Evolutionary conservation across 64 coral and sea anemone species (phyloP).

Genomic region (Actinia tenebrosa): DNA sequence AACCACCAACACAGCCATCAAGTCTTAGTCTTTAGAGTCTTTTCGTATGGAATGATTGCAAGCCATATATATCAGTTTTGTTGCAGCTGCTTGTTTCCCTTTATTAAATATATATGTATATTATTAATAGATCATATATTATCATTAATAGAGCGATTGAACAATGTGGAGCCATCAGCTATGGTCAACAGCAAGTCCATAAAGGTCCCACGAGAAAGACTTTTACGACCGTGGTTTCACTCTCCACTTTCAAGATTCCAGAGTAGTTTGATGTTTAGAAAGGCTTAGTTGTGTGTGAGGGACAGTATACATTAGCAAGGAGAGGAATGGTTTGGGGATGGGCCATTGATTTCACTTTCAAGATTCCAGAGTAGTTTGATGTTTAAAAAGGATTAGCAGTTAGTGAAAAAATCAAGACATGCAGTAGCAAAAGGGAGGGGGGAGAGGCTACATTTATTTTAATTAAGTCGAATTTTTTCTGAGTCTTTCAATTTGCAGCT

Average conservation of each 20-base stretch:
- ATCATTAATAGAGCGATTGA: conserved; percentile 66
- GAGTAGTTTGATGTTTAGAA: conserved; percentile 19
- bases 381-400: no score
- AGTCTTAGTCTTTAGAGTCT: no score
- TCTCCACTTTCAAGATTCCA: conserved; percentile 89
- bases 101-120: neutral
- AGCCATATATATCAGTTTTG: conserved; percentile 30
- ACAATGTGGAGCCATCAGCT: conserved; percentile 77
- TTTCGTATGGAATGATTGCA: no score
- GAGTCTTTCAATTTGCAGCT: no score
- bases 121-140: neutral
- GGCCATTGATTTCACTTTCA: neutral
- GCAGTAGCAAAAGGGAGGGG: no score
- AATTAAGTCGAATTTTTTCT: no score
- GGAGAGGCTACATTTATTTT: no score
- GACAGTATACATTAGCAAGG: no score
- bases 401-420: no score
- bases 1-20: no score
- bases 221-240: conserved; percentile 90
- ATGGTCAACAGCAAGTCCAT: conserved; percentile 93
- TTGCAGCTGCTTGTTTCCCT: conserved; percentile 86
- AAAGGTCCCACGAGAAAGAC: conserved; percentile 81
- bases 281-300: no score
- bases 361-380: conserved; percentile 40
- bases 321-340: no score